Percentiles rank a stretch among this genome's conserved stretches.
These are phyloP conservation scores for Saturnia pavonia DNA, from an alignment of 2,888 invertebrate species.

Conservation along the genomic window DNA sequence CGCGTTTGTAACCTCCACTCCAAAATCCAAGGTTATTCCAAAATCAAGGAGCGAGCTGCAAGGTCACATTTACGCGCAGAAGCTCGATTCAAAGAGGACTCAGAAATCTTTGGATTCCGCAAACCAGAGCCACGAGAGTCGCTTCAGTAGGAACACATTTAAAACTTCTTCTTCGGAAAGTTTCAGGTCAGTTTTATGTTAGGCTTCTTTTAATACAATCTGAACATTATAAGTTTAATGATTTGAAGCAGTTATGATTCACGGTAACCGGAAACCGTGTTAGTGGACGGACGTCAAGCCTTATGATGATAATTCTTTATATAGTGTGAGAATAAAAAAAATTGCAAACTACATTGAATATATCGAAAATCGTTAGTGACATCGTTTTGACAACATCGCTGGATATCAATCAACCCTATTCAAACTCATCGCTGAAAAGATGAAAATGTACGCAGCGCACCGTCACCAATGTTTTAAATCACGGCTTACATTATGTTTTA, in stretches of 20 bases:
- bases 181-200: slow-evolving; percentile 1
- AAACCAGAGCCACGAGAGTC: slow-evolving; percentile 41
- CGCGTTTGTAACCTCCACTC: slow-evolving; percentile 60
- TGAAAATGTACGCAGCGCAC: no score
- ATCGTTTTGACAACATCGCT: no score
- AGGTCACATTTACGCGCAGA: slow-evolving; percentile 33
- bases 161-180: slow-evolving; percentile 52
- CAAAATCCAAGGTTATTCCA: slow-evolving; percentile 42
- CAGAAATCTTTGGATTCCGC: slow-evolving; percentile 34
- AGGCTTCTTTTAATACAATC: neutral
- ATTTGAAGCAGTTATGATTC: no score
- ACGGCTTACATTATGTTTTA: neutral
- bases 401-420: no score
- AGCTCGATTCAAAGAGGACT: slow-evolving; percentile 31
- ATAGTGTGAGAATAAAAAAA: no score
- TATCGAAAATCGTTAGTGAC: no score
- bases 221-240: neutral
- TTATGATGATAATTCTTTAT: no score
- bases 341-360: no score
- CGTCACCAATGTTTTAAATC: neutral
- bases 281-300: no score
- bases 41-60: slow-evolving; percentile 59
- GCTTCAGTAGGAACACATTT: slow-evolving; percentile 50
- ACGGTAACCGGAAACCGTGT: no score
- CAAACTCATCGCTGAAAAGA: no score